Evolutionary conservation across 1,140 invertebrate species (phyloP).

Genomic region (Sycophaga agraensis): DNA sequence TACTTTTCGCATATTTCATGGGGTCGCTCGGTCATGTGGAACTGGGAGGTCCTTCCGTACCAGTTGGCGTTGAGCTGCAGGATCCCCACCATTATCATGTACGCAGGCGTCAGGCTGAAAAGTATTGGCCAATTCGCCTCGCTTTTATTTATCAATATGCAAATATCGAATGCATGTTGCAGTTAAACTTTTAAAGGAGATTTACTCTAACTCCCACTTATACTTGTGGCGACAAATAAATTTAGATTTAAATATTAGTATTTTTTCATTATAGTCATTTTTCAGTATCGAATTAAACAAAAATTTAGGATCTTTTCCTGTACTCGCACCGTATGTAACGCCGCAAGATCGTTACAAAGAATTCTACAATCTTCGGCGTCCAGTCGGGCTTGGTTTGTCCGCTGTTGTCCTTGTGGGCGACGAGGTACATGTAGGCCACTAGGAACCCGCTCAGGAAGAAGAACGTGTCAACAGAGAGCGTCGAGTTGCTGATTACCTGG

Average conservation of each 20-base stretch:
- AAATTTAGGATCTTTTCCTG: too few species aligned
- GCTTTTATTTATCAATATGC: too few species aligned
- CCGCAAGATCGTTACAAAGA: conserved; percentile 44
- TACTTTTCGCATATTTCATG: conserved; percentile 60
- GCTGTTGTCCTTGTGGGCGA: conserved; percentile 35
- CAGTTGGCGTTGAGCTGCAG: conserved; percentile 57
- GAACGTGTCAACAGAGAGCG: conserved; percentile 57
- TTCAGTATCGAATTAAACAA: too few species aligned
- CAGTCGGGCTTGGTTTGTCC: conserved; percentile 35
- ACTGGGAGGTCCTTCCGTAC: conserved; percentile 55
- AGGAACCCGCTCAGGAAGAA: conserved; percentile 58
- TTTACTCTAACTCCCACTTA: too few species aligned
- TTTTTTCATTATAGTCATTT: too few species aligned
- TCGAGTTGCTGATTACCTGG: conserved; percentile 53
- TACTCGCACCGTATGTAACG: conserved; percentile 56
- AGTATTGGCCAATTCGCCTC: too few species aligned
- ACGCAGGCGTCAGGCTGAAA: conserved; percentile 49
- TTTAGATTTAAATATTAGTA: too few species aligned
- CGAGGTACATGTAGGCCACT: conserved; percentile 50
- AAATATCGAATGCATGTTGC: too few species aligned
- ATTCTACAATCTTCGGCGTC: conserved; percentile 37
- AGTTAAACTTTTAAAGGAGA: too few species aligned
- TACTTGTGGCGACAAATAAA: too few species aligned
- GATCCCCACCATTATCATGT: conserved; percentile 58
- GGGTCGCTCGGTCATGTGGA: conserved; percentile 55